Base-by-base conservation (phyloP, 2,113 vertebrate genomes). In the Catagonus wagneri region DNA sequence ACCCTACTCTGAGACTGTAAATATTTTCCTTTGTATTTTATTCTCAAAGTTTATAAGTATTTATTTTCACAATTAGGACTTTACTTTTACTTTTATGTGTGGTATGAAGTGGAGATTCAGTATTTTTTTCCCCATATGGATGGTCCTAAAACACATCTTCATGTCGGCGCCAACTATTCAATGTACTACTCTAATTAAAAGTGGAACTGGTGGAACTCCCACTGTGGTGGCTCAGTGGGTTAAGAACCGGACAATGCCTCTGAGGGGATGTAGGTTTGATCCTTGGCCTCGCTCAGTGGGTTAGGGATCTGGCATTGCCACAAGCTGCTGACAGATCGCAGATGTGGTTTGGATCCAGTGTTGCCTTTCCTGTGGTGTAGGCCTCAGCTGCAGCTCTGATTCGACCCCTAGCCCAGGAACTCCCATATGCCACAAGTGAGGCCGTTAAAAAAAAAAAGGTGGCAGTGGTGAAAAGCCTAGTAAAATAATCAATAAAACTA, bases 21-120 rank as follows among this genome's bases (percentile, higher is more conserved):
- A 44, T 4, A 58, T 58, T 80, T 86, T 84, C 93, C 84, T 87
- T 44, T 80, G 19, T 34, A 65, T 56, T 71, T 87, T 87, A 65
- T 74, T 65, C 27, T 86, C 75, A 74, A 74, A 74, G 34, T 83
- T 88, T 36, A 34, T 39, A 94, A 71, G 29, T 71, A 94, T 83
- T 83, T 83, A 20, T 86, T 80, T 76, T 69, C 6, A 60, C 23
- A 81, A 74, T 69, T 68, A 65, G 44, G 39, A 65, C 27, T 90
- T 90, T 58, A 52, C 25, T 79, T 90, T 90, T 58, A 52, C 25
- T 79, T 87, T 81, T 39, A 80, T 63, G 66, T 36, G 61, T 52
- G 19, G 27, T 23, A n/a, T 56, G 5, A 78, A 32, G 65, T 60
- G 34, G 54, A 20, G 58, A 71, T 74, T 83, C 23, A 29, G n/a